Evolutionary conservation across 2,888 invertebrate genomes (phyloP), one percentile per base, ranked within the genome.

Genomic region (Elegia similella): DNA sequence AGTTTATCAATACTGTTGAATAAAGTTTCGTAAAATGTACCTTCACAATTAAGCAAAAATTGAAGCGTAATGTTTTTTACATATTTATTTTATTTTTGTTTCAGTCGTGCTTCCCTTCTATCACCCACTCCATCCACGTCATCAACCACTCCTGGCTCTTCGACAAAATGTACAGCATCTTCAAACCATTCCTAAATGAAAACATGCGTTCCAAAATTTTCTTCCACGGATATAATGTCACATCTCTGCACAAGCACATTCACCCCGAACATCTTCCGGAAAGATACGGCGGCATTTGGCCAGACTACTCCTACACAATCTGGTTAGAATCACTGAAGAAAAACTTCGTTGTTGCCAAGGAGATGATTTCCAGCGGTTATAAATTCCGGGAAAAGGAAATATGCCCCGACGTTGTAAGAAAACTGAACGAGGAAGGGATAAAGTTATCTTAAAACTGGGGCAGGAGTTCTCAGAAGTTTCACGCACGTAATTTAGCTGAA

Each of bases 121-220:
- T 93, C 54, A 95, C 95, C 0, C 88, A 95, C 63, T 95, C 95
- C 0, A 93, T 96, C 57, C 96, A 97, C 82, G 93, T 97, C 54
- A 92, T 96, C 38, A 95, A 96, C 78, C 95, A 96, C 75, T 95
- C 96, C 0, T 96, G 96, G 96, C 82, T 95, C 7, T 96, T 96
- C 76, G 96, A 96, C 78, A 94, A 95, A 63, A 94, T 95, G 54
- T 96, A 94, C 79, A 94, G 93, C 63, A 93, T 96, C 15, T 96
- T 97, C 81, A 96, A 95, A 69, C 96, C 96, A 0, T 88, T 97
- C 23, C 84, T 97, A 23, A 94, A 94, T 72, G 82, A 93, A 0
- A 76, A 90, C 32, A 96, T 96, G 95, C 92, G 92, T 10, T 92
- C 94, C 16, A 89, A 86, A 72, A 92, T 95, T 61, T 93, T 85